Conservation (phyloP, 1,140 invertebrate genomes). For the Leptinotarsa texana region DNA sequence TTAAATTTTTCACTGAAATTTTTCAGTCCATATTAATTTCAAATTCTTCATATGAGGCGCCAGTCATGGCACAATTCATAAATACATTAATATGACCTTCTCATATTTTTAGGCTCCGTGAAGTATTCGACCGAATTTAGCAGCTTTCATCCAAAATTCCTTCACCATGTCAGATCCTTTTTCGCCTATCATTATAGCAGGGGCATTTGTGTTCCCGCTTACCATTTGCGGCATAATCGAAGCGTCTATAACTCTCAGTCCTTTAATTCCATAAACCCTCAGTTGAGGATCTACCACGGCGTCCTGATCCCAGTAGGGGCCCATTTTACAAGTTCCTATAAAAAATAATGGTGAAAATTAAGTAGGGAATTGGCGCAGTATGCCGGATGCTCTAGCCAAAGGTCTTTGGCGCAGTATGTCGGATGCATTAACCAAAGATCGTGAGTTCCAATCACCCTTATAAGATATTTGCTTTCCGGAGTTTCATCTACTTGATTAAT, state of each 20-base stretch:
- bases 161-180: slow-evolving; percentile 83
- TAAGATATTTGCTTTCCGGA: too few species aligned
- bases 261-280: slow-evolving; percentile 77
- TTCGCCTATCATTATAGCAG: slow-evolving; percentile 83
- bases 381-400: too few species aligned
- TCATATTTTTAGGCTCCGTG: not conserved
- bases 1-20: too few species aligned
- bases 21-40: too few species aligned
- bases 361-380: too few species aligned
- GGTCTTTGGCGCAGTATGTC: too few species aligned
- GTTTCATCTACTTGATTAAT: too few species aligned
- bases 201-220: slow-evolving; percentile 83
- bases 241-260: slow-evolving; percentile 82
- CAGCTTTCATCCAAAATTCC: slow-evolving; percentile 70
- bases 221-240: slow-evolving; percentile 84
- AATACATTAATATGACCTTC: too few species aligned
- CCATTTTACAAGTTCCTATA: slow-evolving; percentile 88
- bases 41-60: too few species aligned
- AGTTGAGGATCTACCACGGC: slow-evolving; percentile 87
- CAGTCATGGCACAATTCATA: too few species aligned
- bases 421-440: too few species aligned
- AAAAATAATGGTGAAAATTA: not conserved
- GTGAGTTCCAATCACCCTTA: too few species aligned
- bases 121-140: slow-evolving; percentile 14
- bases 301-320: slow-evolving; percentile 77